Evolutionary conservation across 2,113 vertebrate species (phyloP), one percentile per base, ranked within the genome.

Genomic region (Tetrao urogallus): DNA sequence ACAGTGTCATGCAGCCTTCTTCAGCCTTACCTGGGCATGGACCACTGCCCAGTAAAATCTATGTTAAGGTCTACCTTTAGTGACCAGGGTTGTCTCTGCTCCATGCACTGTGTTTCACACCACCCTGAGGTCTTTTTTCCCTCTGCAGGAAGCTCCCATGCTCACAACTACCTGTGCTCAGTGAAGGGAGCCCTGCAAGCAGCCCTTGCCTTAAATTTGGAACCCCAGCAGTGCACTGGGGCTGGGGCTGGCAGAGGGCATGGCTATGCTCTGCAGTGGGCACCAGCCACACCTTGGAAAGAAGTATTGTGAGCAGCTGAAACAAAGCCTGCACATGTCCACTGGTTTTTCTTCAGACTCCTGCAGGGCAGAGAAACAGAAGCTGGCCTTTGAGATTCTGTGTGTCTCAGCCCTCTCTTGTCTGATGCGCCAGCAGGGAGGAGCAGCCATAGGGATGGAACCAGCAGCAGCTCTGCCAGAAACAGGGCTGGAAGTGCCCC

Each of bases 21-120:
- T 58, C 80, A 72, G 60, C 71, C 43, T 45, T 30, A 40, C 24
- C 10, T 1, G 0, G 1, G 10, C 27, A 2, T 10, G 11, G 8
- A 3, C 6, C 21, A 13, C 3, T 11, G 32, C 18, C 63, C n/a
- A 2, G 38, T 20, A 21, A 32, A 57, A n/a, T 28, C 28, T 24
- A 54, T 24, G 18, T 58, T 30, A 52, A 40, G 10, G 5, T 28
- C 36, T 78, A 50, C 48, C 48, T 50, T 13, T 20, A 24, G 48
- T 50, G 48, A 50, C 48, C 21, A 12, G 48, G 22, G 11, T 48
- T 24, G 48, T 48, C 48, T 48, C 48, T 48, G 47, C 21, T 48
- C 47, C 47, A 24, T 24, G 48, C 22, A 48, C 9, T 47, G 47
- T 48, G 47, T 48, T 48, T 48, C 47, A 22, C 47, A 48, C 47